A percentile compares a stretch with the other conserved stretches of the same genome.
phyloP scores from a whole-genome alignment of 37 sponge, comb jelly and placozoan genomes.

The Bolinopsis microptera region DNA sequence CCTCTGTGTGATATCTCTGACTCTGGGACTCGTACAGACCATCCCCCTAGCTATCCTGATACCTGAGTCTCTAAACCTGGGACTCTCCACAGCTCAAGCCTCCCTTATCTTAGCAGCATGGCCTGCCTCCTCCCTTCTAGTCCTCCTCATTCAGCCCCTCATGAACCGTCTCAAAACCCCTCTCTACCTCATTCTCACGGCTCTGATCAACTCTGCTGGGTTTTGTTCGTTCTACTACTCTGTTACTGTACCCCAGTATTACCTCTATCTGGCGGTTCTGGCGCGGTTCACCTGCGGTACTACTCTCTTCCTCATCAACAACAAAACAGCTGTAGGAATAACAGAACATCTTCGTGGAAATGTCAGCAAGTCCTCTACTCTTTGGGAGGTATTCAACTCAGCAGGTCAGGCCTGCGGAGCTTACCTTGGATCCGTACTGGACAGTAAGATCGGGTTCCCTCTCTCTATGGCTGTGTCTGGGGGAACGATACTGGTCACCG shows the following conservation, averaged over 20 bases:
- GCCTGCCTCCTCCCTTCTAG: conserved; percentile 4
- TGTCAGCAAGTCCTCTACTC: neutral
- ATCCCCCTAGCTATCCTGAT: neutral
- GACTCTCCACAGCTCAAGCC: neutral
- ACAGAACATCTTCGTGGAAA: neutral
- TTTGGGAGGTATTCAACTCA: conserved; percentile 4
- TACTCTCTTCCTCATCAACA: neutral
- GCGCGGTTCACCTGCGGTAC: neutral
- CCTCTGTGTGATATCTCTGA: neutral
- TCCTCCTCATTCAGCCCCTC: neutral
- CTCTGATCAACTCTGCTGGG: neutral
- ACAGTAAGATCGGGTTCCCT: neutral
- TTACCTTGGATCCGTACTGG: neutral
- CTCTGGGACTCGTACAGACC: neutral
- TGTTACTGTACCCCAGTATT: neutral
- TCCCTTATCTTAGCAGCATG: neutral
- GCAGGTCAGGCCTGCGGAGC: conserved; percentile 6
- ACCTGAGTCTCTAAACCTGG: neutral
- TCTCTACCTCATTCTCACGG: neutral
- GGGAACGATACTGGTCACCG: neutral
- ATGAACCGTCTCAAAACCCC: neutral
- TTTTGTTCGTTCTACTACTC: neutral
- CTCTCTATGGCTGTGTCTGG: neutral
- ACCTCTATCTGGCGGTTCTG: neutral
- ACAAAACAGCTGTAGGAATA: neutral